phyloP scores from a whole-genome alignment of 2,113 vertebrate genomes.

The rabbit (Oryctolagus cuniculus) region DNA sequence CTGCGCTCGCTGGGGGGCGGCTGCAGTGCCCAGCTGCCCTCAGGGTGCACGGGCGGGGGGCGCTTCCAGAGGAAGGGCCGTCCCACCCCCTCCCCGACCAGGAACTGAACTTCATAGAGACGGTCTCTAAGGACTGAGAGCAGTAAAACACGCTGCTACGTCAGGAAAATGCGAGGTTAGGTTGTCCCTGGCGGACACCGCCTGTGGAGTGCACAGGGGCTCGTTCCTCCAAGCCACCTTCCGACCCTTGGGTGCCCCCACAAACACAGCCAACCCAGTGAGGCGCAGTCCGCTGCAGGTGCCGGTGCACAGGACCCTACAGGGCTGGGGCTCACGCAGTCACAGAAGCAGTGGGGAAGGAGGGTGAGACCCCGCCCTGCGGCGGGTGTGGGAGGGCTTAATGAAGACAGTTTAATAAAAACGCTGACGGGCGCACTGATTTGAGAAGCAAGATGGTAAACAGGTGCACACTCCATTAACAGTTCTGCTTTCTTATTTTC shows the following conservation, averaged over 20 bases:
- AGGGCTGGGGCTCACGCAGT: neutral
- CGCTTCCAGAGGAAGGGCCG: too few species aligned
- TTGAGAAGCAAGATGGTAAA: neutral
- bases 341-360: neutral
- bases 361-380: too few species aligned
- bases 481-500: neutral
- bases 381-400: too few species aligned
- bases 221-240: neutral
- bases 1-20: neutral
- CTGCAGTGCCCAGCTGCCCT: neutral
- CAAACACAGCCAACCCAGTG: fast-evolving
- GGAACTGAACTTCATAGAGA: neutral
- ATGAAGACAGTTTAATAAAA: neutral
- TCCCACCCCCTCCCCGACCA: neutral
- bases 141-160: neutral
- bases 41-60: too few species aligned
- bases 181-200: fast-evolving
- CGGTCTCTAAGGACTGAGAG: neutral
- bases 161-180: neutral
- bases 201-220: neutral
- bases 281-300: fast-evolving
- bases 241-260: too few species aligned
- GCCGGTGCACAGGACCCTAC: fast-evolving
- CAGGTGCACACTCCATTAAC: neutral
- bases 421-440: fast-evolving